Conservation (phyloP, 2,113 vertebrate species). For the Symphodus melops region DNA sequence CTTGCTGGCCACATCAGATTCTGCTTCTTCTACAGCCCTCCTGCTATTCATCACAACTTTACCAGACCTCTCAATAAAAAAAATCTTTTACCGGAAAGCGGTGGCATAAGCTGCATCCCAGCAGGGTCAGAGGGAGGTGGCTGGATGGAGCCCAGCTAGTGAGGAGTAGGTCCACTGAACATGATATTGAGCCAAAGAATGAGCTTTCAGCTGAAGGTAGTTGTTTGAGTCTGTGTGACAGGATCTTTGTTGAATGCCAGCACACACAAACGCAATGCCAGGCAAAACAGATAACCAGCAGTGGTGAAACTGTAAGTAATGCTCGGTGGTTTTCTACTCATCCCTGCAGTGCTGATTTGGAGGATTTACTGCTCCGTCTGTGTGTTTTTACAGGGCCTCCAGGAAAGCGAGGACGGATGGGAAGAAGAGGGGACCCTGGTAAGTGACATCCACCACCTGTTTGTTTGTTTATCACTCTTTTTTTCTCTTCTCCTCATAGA, state of each 20-base stretch:
- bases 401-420: constrained; percentile 92
- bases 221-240: not conserved
- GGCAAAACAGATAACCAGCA: constrained; percentile 45
- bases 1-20: constrained; percentile 34
- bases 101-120: constrained; percentile 8
- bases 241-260: constrained; percentile 30
- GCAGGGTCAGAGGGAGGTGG: constrained; percentile 20
- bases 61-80: constrained; percentile 34
- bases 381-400: constrained; percentile 89
- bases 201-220: not conserved
- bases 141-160: constrained; percentile 12
- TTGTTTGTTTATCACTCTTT: constrained; percentile 40
- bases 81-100: constrained; percentile 5
- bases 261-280: constrained; percentile 34
- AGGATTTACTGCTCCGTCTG: constrained; percentile 57
- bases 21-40: constrained; percentile 8
- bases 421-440: constrained; percentile 92
- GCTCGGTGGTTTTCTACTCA: constrained; percentile 42
- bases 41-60: constrained; percentile 30
- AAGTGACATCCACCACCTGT: constrained; percentile 68
- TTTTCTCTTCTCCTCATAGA: constrained; percentile 31
- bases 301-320: constrained; percentile 33
- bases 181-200: not conserved
- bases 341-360: constrained; percentile 38
- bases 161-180: not conserved